phyloP scores from a whole-genome alignment of 2,888 invertebrate genomes.

The Drosophila trichaetosa region DNA sequence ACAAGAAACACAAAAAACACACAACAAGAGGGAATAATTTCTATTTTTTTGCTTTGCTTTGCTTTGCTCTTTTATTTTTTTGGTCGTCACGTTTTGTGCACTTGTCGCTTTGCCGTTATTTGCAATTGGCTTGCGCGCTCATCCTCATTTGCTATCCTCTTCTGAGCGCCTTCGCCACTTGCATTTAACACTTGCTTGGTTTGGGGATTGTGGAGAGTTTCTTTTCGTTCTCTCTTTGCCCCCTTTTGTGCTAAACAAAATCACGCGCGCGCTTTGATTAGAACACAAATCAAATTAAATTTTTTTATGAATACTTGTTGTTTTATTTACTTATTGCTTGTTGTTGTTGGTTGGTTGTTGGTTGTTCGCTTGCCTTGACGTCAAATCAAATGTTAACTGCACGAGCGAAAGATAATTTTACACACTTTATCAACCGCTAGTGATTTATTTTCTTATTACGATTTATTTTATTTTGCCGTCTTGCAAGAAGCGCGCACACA shows the following conservation, averaged over 20 bases:
- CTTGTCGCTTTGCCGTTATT: constrained; percentile 69
- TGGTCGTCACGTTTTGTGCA: constrained; percentile 63
- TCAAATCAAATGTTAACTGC: constrained; percentile 49
- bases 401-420: constrained; percentile 32
- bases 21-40: constrained; percentile 23
- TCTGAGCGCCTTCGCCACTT: constrained; percentile 48
- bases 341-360: constrained; percentile 7
- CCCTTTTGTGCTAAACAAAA: constrained; percentile 58
- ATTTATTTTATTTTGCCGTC: constrained; percentile 33
- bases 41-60: constrained; percentile 6
- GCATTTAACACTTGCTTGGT: constrained; percentile 58
- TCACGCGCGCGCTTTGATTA: constrained; percentile 63
- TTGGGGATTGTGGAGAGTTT: constrained; percentile 17
- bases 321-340: constrained; percentile 3
- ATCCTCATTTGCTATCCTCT: constrained; percentile 37
- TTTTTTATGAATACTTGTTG: constrained; percentile 11
- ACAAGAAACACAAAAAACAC: constrained; percentile 65
- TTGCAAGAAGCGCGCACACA: constrained; percentile 49
- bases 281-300: constrained; percentile 57
- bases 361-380: constrained; percentile 26
- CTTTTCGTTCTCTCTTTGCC: constrained; percentile 40
- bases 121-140: constrained; percentile 43
- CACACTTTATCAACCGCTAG: constrained; percentile 46
- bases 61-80: constrained; percentile 32
- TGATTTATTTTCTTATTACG: constrained; percentile 33